Percentiles rank a stretch among this genome's conserved stretches.
These are phyloP conservation scores for Drosophila tanythrix DNA, from an alignment of 2,888 invertebrate species.

Conservation along the genomic window DNA sequence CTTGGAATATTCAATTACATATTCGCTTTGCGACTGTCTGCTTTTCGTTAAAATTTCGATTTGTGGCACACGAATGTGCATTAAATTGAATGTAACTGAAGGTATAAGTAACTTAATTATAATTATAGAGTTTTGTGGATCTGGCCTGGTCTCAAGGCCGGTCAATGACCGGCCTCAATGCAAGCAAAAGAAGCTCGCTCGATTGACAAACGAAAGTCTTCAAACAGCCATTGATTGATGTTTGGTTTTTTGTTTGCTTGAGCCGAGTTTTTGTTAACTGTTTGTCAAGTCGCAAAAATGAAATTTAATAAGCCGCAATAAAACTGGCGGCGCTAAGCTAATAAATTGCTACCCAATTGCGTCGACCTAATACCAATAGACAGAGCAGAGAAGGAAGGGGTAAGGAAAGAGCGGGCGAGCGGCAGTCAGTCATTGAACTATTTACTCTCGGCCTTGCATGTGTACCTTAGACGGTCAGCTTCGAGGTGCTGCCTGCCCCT, in stretches of 20 bases:
- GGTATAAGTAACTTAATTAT: slow-evolving; percentile 37
- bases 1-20: slow-evolving; percentile 57
- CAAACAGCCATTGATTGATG: slow-evolving; percentile 12
- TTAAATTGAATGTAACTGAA: slow-evolving; percentile 25
- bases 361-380: slow-evolving; percentile 20
- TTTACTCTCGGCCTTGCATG: slow-evolving; percentile 71
- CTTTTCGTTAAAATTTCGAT: slow-evolving; percentile 52
- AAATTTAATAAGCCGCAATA: slow-evolving; percentile 42
- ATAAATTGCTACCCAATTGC: slow-evolving; percentile 38
- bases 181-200: background rate
- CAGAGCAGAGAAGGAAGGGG: background rate
- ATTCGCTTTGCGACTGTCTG: slow-evolving; percentile 34
- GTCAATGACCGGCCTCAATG: slow-evolving; percentile 21
- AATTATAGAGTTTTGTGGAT: slow-evolving; percentile 13
- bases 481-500: background rate
- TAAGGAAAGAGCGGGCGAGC: slow-evolving; percentile 29
- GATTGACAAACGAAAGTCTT: slow-evolving; percentile 17
- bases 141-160: slow-evolving; percentile 19
- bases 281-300: slow-evolving; percentile 25
- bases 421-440: slow-evolving; percentile 73
- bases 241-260: background rate
- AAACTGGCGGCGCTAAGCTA: slow-evolving; percentile 29
- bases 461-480: slow-evolving; percentile 24
- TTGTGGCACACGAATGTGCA: slow-evolving; percentile 27
- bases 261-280: slow-evolving; percentile 13